Evolutionary conservation across 1,140 invertebrate genomes (phyloP).

Genomic region (Cherax quadricarinatus): DNA sequence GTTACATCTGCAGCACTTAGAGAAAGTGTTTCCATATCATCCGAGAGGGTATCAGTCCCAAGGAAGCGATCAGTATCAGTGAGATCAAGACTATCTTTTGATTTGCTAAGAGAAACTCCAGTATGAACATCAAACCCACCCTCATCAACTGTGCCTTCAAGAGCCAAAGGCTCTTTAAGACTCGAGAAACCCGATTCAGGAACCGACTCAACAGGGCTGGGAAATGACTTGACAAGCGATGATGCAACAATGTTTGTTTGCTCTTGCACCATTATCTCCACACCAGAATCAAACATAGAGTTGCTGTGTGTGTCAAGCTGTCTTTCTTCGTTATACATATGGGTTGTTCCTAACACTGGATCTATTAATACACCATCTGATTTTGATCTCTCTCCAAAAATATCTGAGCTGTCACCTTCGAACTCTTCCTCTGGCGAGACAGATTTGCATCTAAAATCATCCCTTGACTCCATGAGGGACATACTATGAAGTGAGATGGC

Average conservation of each 20-base stretch:
- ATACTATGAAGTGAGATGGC: constrained; percentile 48
- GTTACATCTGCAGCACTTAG: constrained; percentile 54
- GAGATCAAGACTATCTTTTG: constrained; percentile 72
- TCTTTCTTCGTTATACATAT: background rate
- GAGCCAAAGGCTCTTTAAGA: constrained; percentile 55
- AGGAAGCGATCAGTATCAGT: constrained; percentile 69
- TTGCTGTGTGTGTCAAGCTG: background rate
- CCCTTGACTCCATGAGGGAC: constrained; percentile 21
- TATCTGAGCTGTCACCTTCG: background rate
- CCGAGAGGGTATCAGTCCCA: constrained; percentile 67
- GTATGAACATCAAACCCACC: constrained; percentile 8
- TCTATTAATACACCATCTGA: background rate
- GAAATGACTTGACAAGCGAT: constrained; percentile 2
- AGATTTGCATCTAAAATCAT: background rate
- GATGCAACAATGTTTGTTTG: background rate
- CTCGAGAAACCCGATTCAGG: constrained; percentile 63
- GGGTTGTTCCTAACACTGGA: background rate
- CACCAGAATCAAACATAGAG: constrained; percentile 56
- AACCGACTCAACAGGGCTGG: constrained; percentile 54
- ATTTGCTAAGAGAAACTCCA: constrained; percentile 67
- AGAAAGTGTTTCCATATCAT: constrained; percentile 72
- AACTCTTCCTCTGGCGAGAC: constrained; percentile 16
- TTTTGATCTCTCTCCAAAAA: background rate
- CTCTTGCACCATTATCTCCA: constrained; percentile 19
- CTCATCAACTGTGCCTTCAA: constrained; percentile 51